Percentiles rank a stretch among this genome's conserved stretches.
These are phyloP conservation scores for Ochlodes sylvanus DNA, from an alignment of 2,888 invertebrate genomes.

Conservation along the genomic window DNA sequence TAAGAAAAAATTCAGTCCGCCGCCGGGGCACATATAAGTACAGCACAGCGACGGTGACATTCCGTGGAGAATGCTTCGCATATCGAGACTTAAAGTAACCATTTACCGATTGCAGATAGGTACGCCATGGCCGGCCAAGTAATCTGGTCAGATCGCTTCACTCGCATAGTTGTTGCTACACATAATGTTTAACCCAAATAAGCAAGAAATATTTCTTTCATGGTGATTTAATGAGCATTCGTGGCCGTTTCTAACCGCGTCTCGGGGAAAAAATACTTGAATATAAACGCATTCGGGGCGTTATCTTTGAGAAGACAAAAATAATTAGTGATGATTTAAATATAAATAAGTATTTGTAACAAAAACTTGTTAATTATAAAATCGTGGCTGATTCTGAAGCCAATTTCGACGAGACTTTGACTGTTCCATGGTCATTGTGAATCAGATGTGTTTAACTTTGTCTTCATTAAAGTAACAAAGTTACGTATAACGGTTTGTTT, in stretches of 20 bases:
- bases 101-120: conserved; percentile 82
- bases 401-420: conserved; percentile 15
- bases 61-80: conserved; percentile 78
- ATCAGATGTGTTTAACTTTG: conserved; percentile 57
- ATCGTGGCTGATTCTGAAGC: not conserved
- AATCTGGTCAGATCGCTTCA: conserved; percentile 81
- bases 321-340: conserved; percentile 2
- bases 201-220: conserved; percentile 74
- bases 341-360: not conserved
- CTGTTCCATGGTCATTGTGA: conserved; percentile 47
- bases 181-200: conserved; percentile 82
- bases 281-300: conserved; percentile 8
- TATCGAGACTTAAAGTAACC: conserved; percentile 82
- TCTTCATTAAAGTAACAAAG: conserved; percentile 72
- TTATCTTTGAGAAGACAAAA: conserved; percentile 6
- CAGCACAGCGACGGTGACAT: conserved; percentile 79
- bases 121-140: conserved; percentile 81
- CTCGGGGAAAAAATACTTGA: conserved; percentile 14
- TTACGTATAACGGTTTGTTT: conserved; percentile 75
- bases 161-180: conserved; percentile 74
- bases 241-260: conserved; percentile 41
- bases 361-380: conserved; percentile 1
- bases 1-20: conserved; percentile 83
- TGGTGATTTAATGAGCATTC: conserved; percentile 59
- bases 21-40: conserved; percentile 78